Conservation (phyloP, 2,113 vertebrate species). For the Gymnorhina tibicen region DNA sequence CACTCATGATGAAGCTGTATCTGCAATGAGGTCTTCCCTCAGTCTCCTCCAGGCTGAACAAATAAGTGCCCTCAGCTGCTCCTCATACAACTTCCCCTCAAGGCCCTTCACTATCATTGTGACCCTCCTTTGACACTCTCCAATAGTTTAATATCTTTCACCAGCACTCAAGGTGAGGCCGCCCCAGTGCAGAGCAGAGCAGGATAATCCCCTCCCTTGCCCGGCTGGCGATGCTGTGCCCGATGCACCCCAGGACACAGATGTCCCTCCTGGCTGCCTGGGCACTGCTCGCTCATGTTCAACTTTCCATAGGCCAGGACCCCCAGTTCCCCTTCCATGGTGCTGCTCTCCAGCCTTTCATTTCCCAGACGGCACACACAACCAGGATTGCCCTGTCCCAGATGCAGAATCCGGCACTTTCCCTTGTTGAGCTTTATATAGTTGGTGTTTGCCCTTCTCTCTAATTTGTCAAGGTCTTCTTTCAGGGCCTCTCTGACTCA, state of each 20-base stretch:
- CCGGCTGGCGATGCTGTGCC: rapidly evolving
- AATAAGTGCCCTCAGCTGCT: background rate
- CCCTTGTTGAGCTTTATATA: background rate
- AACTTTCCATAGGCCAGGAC: background rate
- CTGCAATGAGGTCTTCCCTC: background rate
- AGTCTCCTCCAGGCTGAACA: background rate
- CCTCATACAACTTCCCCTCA: rapidly evolving
- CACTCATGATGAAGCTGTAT: background rate
- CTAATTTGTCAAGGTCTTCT: background rate
- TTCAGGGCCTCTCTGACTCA: background rate
- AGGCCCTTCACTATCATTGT: no score
- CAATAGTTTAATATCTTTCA: background rate
- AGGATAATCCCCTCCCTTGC: background rate
- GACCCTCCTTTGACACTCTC: background rate
- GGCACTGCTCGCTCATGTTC: background rate
- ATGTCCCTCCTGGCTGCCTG: background rate
- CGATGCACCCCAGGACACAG: rapidly evolving
- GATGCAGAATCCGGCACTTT: background rate
- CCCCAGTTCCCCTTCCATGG: no score
- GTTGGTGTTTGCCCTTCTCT: background rate
- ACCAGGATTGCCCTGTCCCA: background rate
- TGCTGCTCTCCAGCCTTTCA: background rate
- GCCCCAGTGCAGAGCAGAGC: background rate
- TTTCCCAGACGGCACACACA: background rate
- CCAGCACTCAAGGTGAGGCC: rapidly evolving